Conservation (phyloP, 2,797 vertebrate species). For the Euthynnus affinis region DNA sequence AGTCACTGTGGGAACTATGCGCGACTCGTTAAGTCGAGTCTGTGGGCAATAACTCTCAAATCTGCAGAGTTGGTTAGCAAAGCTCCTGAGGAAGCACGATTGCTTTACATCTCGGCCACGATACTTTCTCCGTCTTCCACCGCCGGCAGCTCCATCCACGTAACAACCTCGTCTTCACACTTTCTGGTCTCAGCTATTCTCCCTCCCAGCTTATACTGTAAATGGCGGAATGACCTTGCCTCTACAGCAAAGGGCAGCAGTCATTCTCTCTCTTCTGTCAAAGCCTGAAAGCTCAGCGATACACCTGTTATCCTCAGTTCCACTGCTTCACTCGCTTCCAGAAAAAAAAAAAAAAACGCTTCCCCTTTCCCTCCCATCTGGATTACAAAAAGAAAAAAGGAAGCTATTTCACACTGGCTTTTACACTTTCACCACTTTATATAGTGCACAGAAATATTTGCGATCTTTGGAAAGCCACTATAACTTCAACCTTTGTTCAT, state of each 20-base stretch:
- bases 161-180: slow-evolving; percentile 13
- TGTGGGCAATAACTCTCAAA: slow-evolving; percentile 2
- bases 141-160: slow-evolving; percentile 12
- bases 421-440: neutral
- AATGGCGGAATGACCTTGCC: slow-evolving; percentile 40
- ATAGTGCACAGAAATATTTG: neutral
- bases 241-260: slow-evolving; percentile 33
- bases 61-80: neutral
- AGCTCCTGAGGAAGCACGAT: neutral
- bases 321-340: slow-evolving; percentile 1
- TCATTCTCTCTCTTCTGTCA: slow-evolving; percentile 34
- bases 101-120: neutral
- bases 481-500: no score
- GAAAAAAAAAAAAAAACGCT: no score
- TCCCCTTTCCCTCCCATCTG: neutral
- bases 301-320: slow-evolving; percentile 48
- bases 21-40: neutral
- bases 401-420: neutral
- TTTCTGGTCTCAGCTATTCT: neutral
- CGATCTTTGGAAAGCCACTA: no score
- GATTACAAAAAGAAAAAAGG: neutral
- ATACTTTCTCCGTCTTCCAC: neutral
- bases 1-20: no score
- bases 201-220: neutral
- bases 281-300: slow-evolving; percentile 41